Percentiles rank a stretch among this genome's conserved stretches.
Evolutionary conservation across 2,797 vertebrate genomes (phyloP).

Genomic region (Rhabdophis nuchalis): DNA sequence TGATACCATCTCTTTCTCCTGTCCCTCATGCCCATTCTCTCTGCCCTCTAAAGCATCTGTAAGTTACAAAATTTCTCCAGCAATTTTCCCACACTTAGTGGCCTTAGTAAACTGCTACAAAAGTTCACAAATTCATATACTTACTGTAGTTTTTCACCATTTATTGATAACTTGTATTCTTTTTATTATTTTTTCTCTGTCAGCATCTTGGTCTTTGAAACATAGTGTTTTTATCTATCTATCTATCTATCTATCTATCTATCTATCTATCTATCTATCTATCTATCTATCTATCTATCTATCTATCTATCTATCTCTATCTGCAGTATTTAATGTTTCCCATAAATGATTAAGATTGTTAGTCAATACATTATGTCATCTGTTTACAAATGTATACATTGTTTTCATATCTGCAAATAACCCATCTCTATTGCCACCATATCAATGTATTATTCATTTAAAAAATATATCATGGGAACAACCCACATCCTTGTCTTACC

Average conservation of each 20-base stretch:
- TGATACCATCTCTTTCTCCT: not conserved
- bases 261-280: not conserved
- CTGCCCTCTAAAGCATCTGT: not conserved
- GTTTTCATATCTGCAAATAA: not conserved
- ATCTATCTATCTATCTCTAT: too few species aligned
- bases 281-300: too few species aligned
- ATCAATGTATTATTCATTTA: not conserved
- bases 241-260: not conserved
- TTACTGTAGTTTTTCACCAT: not conserved
- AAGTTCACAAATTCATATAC: not conserved
- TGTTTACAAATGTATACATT: not conserved
- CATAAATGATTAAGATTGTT: not conserved
- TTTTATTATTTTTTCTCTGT: not conserved
- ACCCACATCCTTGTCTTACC: not conserved
- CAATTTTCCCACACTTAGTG: not conserved
- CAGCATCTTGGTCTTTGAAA: not conserved
- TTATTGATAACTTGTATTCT: not conserved
- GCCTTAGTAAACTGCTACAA: not conserved
- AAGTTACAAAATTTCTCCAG: not conserved
- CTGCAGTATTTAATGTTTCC: not conserved
- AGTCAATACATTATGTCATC: not conserved
- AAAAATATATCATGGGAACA: not conserved
- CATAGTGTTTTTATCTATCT: not conserved
- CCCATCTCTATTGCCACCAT: not conserved
- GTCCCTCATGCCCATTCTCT: not conserved